phyloP scores from a whole-genome alignment of 2,888 invertebrate genomes.

The Lymantria dispar region DNA sequence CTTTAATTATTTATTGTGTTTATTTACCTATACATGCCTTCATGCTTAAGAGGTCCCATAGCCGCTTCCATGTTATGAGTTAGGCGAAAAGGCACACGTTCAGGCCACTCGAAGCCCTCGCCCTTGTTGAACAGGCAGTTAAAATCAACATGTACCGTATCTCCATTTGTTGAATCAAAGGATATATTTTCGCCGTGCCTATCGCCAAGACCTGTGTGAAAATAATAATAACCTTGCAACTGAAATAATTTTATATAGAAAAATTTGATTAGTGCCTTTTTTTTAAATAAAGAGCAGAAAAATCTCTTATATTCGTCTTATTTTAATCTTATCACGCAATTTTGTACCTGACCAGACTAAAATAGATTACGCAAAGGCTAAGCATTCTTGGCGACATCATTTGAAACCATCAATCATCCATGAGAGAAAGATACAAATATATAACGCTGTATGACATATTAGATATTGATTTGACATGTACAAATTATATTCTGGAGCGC shows the following conservation, averaged over 20 bases:
- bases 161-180: constrained; percentile 95
- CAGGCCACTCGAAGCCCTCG: constrained; percentile 93
- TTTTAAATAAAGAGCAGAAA: too few species aligned
- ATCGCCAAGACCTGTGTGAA: constrained; percentile 91
- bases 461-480: too few species aligned
- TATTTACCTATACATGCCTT: constrained; percentile 89
- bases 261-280: too few species aligned
- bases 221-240: background rate
- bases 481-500: too few species aligned
- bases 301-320: too few species aligned
- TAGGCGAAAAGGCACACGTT: constrained; percentile 94
- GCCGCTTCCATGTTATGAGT: constrained; percentile 98
- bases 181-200: constrained; percentile 98
- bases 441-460: too few species aligned
- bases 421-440: too few species aligned
- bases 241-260: background rate
- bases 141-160: constrained; percentile 98
- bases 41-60: constrained; percentile 96
- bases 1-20: background rate
- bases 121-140: constrained; percentile 98
- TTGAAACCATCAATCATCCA: too few species aligned
- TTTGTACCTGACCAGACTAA: too few species aligned
- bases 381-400: too few species aligned
- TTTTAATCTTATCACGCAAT: too few species aligned
- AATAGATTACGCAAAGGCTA: too few species aligned